Percentiles rank a stretch among this genome's conserved stretches.
Conservation (phyloP, 1,140 invertebrate species). For the Drosophila parvula region DNA sequence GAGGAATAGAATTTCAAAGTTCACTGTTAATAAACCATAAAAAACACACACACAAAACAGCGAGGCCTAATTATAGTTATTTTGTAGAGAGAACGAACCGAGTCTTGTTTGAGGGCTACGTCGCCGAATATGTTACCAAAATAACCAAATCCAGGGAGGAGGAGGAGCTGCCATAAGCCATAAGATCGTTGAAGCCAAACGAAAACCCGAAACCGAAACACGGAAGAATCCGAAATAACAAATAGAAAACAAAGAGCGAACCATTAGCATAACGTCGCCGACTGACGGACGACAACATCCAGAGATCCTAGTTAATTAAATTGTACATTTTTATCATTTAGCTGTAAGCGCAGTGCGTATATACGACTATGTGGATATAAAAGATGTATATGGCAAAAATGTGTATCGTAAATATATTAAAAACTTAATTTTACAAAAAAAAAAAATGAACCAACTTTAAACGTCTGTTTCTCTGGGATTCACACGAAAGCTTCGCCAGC, state of each 20-base stretch:
- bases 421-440: slow-evolving; percentile 77
- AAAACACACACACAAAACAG: slow-evolving; percentile 32
- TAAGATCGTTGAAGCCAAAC: slow-evolving; percentile 47
- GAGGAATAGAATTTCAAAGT: slow-evolving; percentile 55
- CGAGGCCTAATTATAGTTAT: slow-evolving; percentile 64
- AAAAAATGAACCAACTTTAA: not conserved
- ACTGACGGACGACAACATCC: slow-evolving; percentile 39
- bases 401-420: slow-evolving; percentile 81
- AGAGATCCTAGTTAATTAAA: slow-evolving; percentile 81
- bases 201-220: slow-evolving; percentile 26
- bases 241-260: slow-evolving; percentile 28
- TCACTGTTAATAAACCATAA: slow-evolving; percentile 78
- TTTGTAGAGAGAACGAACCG: slow-evolving; percentile 34
- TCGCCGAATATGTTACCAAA: slow-evolving; percentile 30
- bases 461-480: not conserved
- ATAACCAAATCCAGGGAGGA: slow-evolving; percentile 23
- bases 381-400: slow-evolving; percentile 69
- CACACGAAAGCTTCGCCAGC: slow-evolving; percentile 12
- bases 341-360: slow-evolving; percentile 64
- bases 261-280: slow-evolving; percentile 30
- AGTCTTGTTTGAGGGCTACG: slow-evolving; percentile 10
- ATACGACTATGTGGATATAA: slow-evolving; percentile 54
- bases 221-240: slow-evolving; percentile 28
- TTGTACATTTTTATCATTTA: slow-evolving; percentile 81
- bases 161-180: slow-evolving; percentile 42